Base-by-base conservation (phyloP, 2,888 invertebrate genomes). In the Fissipunctia ypsillon region DNA sequence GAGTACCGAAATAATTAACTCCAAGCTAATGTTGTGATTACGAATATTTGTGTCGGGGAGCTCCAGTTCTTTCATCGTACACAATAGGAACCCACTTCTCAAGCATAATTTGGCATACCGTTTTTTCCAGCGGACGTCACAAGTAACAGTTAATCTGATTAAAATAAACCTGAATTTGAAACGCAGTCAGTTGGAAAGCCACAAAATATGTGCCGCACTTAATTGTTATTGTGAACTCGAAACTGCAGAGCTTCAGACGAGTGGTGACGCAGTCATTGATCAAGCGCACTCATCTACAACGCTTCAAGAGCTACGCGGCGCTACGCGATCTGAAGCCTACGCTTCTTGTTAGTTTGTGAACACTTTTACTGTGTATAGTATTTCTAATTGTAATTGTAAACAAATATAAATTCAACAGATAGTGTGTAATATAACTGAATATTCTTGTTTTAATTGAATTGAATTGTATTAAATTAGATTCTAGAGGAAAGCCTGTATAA, bases 31-130 rank as follows among this genome's bases (percentile, higher is more conserved):
- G 73, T 79, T 79, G 66, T 78, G 69, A 79, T 78, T 80, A 82
- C 73, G 73, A 81, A 76, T 81, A 85, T 83, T 79, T 73, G 76
- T 86, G 84, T 84, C 81, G 87, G 88, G 86, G 87, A 88, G 87
- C 88, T 87, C 84, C 84, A 88, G 85, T 91, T 91, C 86, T 90
- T 91, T 89, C 87, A 81, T 86, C 84, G 90, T 87, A 90, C 85
- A 95, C 95, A 95, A 95, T 95, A 89, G 93, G 87, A 91, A 88
- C 93, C 95, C 90, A 95, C 90, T 95, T 96, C 95, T 89, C 96
- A 95, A 89, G 92, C 91, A 88, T 95, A 95, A 96, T 95, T 96
- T 94, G 93, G 93, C 93, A 86, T 95, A 96, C 95, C 93, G 95
- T 95, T 95, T 92, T 90, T 91, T 93, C 91, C 90, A 91, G 88